phyloP scores from a whole-genome alignment of 1,140 invertebrate genomes.

The Acyrthosiphon pisum region DNA sequence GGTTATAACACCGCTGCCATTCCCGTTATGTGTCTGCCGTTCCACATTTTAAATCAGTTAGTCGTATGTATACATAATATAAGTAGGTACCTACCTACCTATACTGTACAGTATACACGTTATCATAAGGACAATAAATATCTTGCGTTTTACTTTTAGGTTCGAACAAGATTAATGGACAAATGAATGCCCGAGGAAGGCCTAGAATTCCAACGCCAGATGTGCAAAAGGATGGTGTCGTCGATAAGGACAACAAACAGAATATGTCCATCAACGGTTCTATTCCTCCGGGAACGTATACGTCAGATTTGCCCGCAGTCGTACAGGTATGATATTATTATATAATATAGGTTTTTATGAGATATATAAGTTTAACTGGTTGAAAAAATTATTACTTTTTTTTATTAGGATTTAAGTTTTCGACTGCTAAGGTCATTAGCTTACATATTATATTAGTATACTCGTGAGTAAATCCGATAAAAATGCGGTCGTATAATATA shows the following conservation, averaged over 20 bases:
- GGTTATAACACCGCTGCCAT: neutral
- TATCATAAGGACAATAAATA: neutral
- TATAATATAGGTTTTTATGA: neutral
- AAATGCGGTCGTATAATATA: neutral
- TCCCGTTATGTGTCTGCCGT: slow-evolving; percentile 20
- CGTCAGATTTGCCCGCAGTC: slow-evolving; percentile 71
- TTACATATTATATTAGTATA: neutral
- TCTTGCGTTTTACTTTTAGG: slow-evolving; percentile 57
- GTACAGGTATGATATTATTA: slow-evolving; percentile 62
- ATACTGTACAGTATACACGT: neutral
- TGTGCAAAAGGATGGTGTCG: slow-evolving; percentile 75
- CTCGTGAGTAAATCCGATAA: neutral
- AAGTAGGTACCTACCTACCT: neutral
- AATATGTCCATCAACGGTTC: slow-evolving; percentile 68
- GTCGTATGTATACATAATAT: slow-evolving; percentile 2
- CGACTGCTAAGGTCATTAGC: too few relatives aligned
- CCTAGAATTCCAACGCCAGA: slow-evolving; percentile 86
- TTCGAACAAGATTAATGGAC: slow-evolving; percentile 70
- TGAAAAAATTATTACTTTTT: too few relatives aligned
- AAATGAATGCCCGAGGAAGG: slow-evolving; percentile 74
- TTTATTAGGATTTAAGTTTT: too few relatives aligned
- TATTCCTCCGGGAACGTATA: slow-evolving; percentile 69
- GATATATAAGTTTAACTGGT: neutral
- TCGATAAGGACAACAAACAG: slow-evolving; percentile 64
- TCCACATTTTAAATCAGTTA: slow-evolving; percentile 44